These are phyloP conservation scores for Lonchura striata DNA, from an alignment of 2,113 vertebrate genomes.

Conservation along the genomic window DNA sequence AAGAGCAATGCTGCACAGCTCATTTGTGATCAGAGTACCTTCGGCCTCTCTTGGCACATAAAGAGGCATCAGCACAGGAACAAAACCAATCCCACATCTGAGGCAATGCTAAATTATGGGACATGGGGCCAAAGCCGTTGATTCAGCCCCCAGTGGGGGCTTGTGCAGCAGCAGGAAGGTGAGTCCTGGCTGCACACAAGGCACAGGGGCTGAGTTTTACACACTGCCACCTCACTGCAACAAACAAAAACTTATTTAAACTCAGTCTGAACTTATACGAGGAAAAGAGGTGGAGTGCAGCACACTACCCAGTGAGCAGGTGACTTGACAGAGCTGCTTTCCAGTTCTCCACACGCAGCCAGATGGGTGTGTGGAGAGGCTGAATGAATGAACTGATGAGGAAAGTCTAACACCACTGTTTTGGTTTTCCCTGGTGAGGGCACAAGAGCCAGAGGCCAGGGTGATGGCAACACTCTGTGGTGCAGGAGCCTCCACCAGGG, in stretches of 20 bases:
- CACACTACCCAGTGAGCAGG: not conserved
- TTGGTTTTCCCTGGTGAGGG: not conserved
- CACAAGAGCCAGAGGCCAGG: not conserved
- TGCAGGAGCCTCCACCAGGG: accelerated
- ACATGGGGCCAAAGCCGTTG: not conserved
- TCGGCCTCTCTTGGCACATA: accelerated
- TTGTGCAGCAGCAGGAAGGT: accelerated
- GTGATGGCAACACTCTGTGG: not conserved
- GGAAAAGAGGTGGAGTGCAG: not conserved
- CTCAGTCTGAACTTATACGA: accelerated
- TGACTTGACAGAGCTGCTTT: not conserved
- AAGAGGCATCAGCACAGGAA: not conserved
- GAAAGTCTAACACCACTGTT: not conserved
- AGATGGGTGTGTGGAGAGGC: accelerated
- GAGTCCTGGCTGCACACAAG: not conserved
- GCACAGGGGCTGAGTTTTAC: accelerated
- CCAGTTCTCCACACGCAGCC: not conserved
- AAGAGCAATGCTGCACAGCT: accelerated
- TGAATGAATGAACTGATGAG: accelerated
- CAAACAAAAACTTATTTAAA: not conserved
- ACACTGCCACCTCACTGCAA: not conserved
- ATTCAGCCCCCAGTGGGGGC: not conserved
- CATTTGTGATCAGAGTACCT: accelerated
- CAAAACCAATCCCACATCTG: not conserved
- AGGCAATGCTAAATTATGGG: not conserved